Conservation (phyloP, 2,797 vertebrate genomes). For the Fringilla coelebs region DNA sequence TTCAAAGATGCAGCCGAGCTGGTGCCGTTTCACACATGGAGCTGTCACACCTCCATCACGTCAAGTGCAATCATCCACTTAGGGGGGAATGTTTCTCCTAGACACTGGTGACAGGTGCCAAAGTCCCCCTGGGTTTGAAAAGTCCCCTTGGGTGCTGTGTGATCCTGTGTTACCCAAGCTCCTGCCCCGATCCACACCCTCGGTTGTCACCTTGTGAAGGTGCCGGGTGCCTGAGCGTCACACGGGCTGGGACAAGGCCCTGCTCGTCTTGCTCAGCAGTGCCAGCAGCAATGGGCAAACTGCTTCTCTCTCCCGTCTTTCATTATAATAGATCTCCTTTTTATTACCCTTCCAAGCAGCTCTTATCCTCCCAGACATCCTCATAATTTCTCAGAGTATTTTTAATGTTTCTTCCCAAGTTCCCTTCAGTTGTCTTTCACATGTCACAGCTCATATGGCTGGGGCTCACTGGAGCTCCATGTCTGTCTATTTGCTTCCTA, state of each 20-base stretch:
- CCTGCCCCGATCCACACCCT: background rate
- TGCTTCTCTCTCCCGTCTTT: background rate
- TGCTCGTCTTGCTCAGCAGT: rapidly evolving
- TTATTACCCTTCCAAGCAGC: background rate
- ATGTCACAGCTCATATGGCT: background rate
- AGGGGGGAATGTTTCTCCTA: background rate
- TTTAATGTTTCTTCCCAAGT: background rate
- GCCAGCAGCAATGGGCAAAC: background rate
- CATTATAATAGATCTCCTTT: background rate
- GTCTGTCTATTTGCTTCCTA: background rate
- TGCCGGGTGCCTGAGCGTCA: rapidly evolving
- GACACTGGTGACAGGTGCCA: rapidly evolving
- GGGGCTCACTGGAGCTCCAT: rapidly evolving
- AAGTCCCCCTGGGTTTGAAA: background rate
- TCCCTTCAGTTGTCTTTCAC: background rate
- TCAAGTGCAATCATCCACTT: background rate
- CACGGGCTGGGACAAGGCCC: rapidly evolving
- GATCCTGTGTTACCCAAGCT: background rate
- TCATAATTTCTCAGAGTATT: background rate
- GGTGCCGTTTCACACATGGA: background rate
- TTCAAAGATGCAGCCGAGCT: background rate
- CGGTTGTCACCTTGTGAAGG: background rate
- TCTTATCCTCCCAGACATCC: background rate
- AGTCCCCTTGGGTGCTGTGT: background rate
- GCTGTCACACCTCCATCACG: background rate